Conservation (phyloP, 2,797 vertebrate genomes). For the Pseudochromis fuscus region DNA sequence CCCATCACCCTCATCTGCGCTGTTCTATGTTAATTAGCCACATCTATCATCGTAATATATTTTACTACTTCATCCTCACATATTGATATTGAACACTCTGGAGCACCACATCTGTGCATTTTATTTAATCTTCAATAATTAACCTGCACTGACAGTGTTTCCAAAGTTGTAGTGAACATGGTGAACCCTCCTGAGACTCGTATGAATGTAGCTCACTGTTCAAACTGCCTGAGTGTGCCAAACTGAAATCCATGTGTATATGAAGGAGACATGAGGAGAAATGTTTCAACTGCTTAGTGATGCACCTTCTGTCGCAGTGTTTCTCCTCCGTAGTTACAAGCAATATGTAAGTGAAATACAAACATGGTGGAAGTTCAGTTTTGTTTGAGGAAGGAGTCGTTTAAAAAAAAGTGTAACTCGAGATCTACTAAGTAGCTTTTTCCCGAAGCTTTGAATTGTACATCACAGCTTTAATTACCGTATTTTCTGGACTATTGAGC, state of each 20-base stretch:
- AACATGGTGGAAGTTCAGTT: slow-evolving; percentile 1
- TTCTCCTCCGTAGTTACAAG: slow-evolving; percentile 45
- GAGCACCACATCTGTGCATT: slow-evolving; percentile 21
- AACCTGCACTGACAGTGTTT: slow-evolving; percentile 38
- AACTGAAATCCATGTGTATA: slow-evolving; percentile 66
- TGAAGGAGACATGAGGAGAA: slow-evolving; percentile 48
- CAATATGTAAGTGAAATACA: slow-evolving; percentile 69
- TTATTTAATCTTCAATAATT: slow-evolving; percentile 19
- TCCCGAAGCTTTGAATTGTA: background rate
- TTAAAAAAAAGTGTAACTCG: background rate
- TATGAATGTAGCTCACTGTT: slow-evolving; percentile 72
- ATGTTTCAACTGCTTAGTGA: slow-evolving; percentile 36
- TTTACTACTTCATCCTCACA: too few relatives aligned
- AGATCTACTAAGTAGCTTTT: background rate
- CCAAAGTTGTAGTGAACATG: slow-evolving; percentile 52
- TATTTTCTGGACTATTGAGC: too few relatives aligned
- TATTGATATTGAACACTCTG: slow-evolving; percentile 53
- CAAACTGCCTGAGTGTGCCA: slow-evolving; percentile 79
- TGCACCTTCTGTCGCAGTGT: slow-evolving; percentile 16
- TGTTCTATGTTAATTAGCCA: too few relatives aligned
- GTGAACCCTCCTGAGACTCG: slow-evolving; percentile 45
- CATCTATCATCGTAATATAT: too few relatives aligned
- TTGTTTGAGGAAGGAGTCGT: slow-evolving; percentile 5
- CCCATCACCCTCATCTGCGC: too few relatives aligned
- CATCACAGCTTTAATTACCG: too few relatives aligned